A percentile compares a stretch with the other conserved stretches of the same genome.
Conservation (phyloP, 2,888 invertebrate genomes). For the Gari tellinella region DNA sequence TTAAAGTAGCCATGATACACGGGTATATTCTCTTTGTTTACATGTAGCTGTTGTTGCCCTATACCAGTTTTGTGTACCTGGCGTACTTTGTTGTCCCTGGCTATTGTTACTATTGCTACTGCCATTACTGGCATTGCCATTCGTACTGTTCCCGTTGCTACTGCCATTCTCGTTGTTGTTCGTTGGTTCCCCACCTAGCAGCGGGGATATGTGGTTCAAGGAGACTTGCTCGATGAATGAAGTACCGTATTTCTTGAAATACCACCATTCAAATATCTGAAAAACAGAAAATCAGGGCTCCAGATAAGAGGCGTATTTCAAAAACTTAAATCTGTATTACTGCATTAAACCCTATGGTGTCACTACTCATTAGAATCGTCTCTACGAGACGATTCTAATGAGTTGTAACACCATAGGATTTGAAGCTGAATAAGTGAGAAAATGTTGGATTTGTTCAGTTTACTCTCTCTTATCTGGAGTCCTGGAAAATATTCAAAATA, state of each 20-base stretch:
- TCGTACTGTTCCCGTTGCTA: slow-evolving; percentile 55
- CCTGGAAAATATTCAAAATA: too few relatives aligned
- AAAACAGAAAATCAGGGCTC: slow-evolving; percentile 65
- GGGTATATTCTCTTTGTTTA: too few relatives aligned
- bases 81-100: slow-evolving; percentile 69
- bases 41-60: slow-evolving; percentile 27
- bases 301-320: too few relatives aligned
- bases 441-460: too few relatives aligned
- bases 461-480: too few relatives aligned
- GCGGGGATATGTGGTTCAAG: slow-evolving; percentile 95
- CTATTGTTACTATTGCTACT: slow-evolving; percentile 58
- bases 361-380: too few relatives aligned
- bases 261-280: slow-evolving; percentile 98
- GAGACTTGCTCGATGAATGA: slow-evolving; percentile 99
- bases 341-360: too few relatives aligned
- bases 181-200: slow-evolving; percentile 89
- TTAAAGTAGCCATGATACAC: too few relatives aligned
- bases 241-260: slow-evolving; percentile 98
- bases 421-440: too few relatives aligned
- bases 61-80: slow-evolving; percentile 66
- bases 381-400: too few relatives aligned
- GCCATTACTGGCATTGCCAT: slow-evolving; percentile 37
- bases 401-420: too few relatives aligned
- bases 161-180: slow-evolving; percentile 60
- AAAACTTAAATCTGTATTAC: too few relatives aligned